Evolutionary conservation across 2,888 invertebrate genomes (phyloP).

Genomic region (Microctonus brassicae): DNA sequence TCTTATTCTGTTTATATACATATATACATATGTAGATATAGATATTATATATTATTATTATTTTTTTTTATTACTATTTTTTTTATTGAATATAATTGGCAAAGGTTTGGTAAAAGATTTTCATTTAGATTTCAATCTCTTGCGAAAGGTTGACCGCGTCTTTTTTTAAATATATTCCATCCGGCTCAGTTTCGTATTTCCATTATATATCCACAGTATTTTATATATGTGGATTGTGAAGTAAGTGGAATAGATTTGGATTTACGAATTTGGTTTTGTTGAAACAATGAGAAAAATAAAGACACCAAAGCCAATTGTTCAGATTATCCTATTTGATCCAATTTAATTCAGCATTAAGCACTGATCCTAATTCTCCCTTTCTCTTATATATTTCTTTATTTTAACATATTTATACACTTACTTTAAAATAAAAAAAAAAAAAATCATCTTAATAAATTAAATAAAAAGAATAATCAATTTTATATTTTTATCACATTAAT

Average conservation of each 20-base stretch:
- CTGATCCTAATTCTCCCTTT: neutral
- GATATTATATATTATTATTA: too few species aligned
- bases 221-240: neutral
- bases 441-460: too few species aligned
- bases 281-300: neutral
- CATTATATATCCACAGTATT: neutral
- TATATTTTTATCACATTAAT: too few species aligned
- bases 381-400: neutral
- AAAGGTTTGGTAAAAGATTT: neutral
- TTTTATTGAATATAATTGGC: too few species aligned
- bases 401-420: too few species aligned
- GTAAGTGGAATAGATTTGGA: neutral
- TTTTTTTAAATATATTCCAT: neutral
- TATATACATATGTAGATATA: neutral
- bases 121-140: neutral
- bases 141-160: neutral
- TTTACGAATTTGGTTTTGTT: constrained; percentile 7
- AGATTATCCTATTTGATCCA: constrained; percentile 2
- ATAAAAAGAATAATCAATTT: too few species aligned
- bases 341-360: neutral
- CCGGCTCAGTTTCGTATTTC: neutral
- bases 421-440: neutral
- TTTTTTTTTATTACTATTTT: too few species aligned
- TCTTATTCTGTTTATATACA: neutral
- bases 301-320: neutral